Conservation (phyloP, 2,888 invertebrate species). For the Stegophylla sp. region DNA sequence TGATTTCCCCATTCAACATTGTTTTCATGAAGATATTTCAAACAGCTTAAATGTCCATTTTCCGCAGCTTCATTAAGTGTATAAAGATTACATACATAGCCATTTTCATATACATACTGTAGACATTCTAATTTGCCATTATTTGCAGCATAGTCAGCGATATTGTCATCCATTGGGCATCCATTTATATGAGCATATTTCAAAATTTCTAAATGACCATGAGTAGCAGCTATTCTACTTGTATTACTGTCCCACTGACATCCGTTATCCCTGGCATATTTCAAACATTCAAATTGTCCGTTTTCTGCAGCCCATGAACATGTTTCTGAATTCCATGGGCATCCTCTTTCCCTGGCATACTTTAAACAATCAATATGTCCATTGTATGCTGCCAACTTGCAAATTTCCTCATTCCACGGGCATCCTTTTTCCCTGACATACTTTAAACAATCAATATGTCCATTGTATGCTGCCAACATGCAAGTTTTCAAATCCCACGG, state of each 20-base stretch:
- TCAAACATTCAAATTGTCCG: neutral
- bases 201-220: neutral
- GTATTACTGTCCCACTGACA: neutral
- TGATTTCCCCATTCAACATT: neutral
- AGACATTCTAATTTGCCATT: neutral
- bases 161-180: neutral
- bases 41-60: neutral
- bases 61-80: neutral
- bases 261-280: neutral
- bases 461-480: neutral
- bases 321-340: neutral
- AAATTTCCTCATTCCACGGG: too few relatives aligned
- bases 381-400: too few relatives aligned
- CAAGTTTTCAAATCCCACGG: neutral
- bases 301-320: neutral
- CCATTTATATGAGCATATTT: neutral
- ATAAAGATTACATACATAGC: neutral
- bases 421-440: neutral
- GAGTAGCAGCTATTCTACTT: neutral
- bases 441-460: neutral
- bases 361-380: too few relatives aligned
- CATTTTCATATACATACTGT: neutral
- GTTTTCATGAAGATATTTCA: neutral
- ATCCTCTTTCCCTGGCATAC: neutral
- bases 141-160: neutral